These are phyloP conservation scores for Propithecus deckenii DNA, from an alignment of 2,797 vertebrate genomes.

Conservation along the genomic window DNA sequence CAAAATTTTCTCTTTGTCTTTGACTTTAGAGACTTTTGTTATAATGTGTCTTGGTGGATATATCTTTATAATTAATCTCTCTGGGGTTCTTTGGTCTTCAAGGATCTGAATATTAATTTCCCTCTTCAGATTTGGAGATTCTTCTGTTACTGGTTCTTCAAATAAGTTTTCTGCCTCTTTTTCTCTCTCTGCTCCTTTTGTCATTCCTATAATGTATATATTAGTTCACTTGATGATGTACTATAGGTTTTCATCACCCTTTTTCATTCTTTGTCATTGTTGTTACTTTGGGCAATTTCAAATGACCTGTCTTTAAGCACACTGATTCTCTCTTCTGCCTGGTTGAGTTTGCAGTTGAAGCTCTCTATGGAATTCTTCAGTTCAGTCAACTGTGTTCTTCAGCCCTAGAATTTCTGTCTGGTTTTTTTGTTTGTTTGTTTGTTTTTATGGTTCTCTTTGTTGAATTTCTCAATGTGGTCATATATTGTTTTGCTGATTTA, in stretches of 20 bases:
- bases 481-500: background rate
- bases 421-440: background rate
- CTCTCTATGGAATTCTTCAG: background rate
- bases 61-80: background rate
- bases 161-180: background rate
- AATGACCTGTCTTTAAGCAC: background rate
- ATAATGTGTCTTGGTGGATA: background rate
- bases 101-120: background rate
- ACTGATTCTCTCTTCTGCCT: background rate
- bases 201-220: background rate
- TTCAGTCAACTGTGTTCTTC: background rate
- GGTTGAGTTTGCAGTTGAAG: background rate
- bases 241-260: background rate
- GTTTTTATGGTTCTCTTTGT: background rate
- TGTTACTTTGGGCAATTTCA: background rate
- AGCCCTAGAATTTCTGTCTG: background rate
- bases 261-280: background rate
- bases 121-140: background rate
- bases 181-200: background rate
- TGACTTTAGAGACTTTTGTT: background rate
- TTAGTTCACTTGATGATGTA: background rate
- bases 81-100: background rate
- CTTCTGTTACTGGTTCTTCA: background rate
- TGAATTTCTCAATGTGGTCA: background rate
- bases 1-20: background rate